Evolutionary conservation across 2,888 invertebrate species (phyloP), one percentile per base, ranked within the genome.

Genomic region (Phaonia tiefii): DNA sequence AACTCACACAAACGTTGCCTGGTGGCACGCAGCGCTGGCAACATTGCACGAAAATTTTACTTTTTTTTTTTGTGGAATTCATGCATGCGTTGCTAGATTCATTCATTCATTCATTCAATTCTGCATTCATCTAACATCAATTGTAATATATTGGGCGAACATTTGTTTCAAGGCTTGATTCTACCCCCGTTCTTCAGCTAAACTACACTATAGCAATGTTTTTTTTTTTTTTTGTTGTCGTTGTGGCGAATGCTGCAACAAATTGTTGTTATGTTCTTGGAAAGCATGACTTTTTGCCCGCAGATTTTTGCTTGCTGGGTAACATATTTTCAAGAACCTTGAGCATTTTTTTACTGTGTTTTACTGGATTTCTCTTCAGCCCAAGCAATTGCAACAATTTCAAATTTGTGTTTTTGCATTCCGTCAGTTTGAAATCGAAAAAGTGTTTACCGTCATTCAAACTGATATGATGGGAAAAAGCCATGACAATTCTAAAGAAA

Each of bases 101-200:
- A 15, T 11, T 22, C 15, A 17, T 17, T n/a, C 49, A 15, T 11
- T 22, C 63, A 44, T 44, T 46, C 31, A 31, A 31, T 5, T 49
- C 3, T 74, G 42, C 56, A 56, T 74, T 65, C 66, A 74, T 46
- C 66, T 56, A 56, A 56, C 66, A 58, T 74, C 56, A 49, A 66
- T 56, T 58, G 66, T 67, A 58, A 74, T 74, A 56, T 56, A 74
- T 74, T 74, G 66, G 65, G 66, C 37, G 65, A 74, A 44, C 26
- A 73, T 65, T 73, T 63, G 54, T 65, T 73, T 73, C 54, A 56
- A 73, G 73, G 65, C 65, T 63, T 54, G 20, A 10, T 10, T 44
- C 10, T 11, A 44, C 44, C 10, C 44, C 44, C 10, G 7, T 44
- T 11, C 49, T 26, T 15, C 54, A 54, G 54, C 22, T 42, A 39